These are phyloP conservation scores for Amphipyra tragopoginis DNA, from an alignment of 2,888 invertebrate genomes.

Conservation along the genomic window DNA sequence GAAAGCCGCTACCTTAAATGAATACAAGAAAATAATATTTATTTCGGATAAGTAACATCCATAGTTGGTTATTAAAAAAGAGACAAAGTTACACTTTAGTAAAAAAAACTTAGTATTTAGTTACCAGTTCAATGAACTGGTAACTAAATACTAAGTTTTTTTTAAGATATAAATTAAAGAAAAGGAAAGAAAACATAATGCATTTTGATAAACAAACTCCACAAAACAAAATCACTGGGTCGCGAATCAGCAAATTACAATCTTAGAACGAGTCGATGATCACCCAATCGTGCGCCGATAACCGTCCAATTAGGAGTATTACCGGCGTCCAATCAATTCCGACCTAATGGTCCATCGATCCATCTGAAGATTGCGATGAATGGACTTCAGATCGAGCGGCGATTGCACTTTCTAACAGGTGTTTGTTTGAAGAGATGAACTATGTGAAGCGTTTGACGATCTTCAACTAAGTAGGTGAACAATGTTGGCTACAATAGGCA, in stretches of 20 bases:
- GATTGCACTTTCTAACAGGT: slow-evolving; percentile 68
- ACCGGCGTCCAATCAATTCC: slow-evolving; percentile 48
- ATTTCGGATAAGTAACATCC: too few relatives aligned
- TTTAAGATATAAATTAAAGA: too few relatives aligned
- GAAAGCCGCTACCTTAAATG: too few relatives aligned
- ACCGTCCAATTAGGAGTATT: slow-evolving; percentile 41
- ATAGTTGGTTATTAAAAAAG: too few relatives aligned
- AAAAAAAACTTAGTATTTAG: too few relatives aligned
- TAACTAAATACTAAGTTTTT: too few relatives aligned
- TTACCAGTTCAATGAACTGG: too few relatives aligned
- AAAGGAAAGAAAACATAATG: background rate
- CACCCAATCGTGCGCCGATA: slow-evolving; percentile 29
- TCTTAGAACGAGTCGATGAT: slow-evolving; percentile 19
- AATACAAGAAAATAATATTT: too few relatives aligned
- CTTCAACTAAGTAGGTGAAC: background rate
- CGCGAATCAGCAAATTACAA: slow-evolving; percentile 17
- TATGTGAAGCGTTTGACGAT: background rate
- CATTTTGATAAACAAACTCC: slow-evolving; percentile 2
- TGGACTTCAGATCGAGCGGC: slow-evolving; percentile 50
- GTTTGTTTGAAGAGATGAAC: slow-evolving; percentile 28
- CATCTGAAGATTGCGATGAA: slow-evolving; percentile 33
- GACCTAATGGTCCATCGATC: slow-evolving; percentile 36
- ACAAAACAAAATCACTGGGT: slow-evolving; percentile 14
- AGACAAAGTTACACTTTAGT: too few relatives aligned
- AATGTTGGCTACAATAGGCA: background rate